Conservation (phyloP, 2,797 vertebrate genomes). For the Myotis pilosus region DNA sequence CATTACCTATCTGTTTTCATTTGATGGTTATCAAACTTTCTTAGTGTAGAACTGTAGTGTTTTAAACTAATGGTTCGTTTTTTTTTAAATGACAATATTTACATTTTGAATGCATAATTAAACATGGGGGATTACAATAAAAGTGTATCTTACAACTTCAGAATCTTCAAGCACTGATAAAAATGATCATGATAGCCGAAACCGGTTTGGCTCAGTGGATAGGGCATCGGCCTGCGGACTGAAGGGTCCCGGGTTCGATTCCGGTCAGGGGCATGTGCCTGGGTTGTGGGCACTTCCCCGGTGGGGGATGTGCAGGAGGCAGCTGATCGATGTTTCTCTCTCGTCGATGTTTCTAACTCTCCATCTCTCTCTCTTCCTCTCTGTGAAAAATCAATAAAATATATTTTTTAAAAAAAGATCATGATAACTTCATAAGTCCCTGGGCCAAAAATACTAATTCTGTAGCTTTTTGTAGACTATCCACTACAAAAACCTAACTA, state of each 20-base stretch:
- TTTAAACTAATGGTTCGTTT: conserved; percentile 53
- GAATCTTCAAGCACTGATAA: conserved; percentile 36
- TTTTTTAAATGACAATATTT: conserved; percentile 36
- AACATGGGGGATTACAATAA: background rate
- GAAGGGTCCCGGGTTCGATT: no score
- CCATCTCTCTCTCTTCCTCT: no score
- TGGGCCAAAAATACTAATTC: conserved; percentile 12
- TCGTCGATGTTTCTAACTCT: no score
- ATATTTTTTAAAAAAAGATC: conserved; percentile 58
- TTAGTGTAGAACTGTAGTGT: conserved; percentile 42
- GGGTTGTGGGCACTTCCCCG: no score
- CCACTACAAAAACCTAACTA: background rate
- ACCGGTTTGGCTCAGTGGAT: no score
- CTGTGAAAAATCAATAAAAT: no score
- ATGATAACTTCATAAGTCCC: conserved; percentile 40
- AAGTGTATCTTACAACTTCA: conserved; percentile 27
- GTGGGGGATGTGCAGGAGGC: no score
- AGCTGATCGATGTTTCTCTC: no score
- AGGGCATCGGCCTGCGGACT: no score
- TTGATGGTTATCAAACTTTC: conserved; percentile 20
- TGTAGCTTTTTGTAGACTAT: background rate
- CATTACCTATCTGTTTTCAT: conserved; percentile 34
- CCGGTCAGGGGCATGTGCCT: no score
- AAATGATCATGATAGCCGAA: conserved; percentile 49
- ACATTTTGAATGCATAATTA: conserved; percentile 40